Evolutionary conservation across 1,140 invertebrate species (phyloP).

Genomic region (Callitettix versicolor): DNA sequence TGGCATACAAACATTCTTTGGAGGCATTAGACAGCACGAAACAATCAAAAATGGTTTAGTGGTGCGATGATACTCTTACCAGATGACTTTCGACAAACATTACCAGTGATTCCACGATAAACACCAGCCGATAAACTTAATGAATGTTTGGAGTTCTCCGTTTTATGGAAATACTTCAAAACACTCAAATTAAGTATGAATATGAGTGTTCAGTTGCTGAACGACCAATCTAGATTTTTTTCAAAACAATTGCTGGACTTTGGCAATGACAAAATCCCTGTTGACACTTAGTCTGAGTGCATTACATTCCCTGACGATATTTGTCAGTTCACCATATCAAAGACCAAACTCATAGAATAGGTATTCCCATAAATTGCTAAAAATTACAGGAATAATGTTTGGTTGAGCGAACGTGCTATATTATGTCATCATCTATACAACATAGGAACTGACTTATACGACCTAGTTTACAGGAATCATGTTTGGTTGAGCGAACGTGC

Average conservation of each 20-base stretch:
- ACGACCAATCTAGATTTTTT: slow-evolving; percentile 25
- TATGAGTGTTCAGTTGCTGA: slow-evolving; percentile 29
- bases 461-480: slow-evolving; percentile 31
- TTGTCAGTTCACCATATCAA: slow-evolving; percentile 24
- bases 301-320: slow-evolving; percentile 21
- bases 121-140: slow-evolving; percentile 35
- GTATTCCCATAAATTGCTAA: slow-evolving; percentile 31
- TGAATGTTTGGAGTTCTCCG: slow-evolving; percentile 35
- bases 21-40: slow-evolving; percentile 28
- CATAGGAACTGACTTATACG: no score
- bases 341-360: slow-evolving; percentile 30
- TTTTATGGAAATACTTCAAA: slow-evolving; percentile 30
- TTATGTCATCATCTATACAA: no score
- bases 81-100: slow-evolving; percentile 28
- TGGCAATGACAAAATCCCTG: neutral
- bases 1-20: slow-evolving; percentile 28
- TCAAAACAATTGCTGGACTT: slow-evolving; percentile 25
- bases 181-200: slow-evolving; percentile 29
- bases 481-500: slow-evolving; percentile 31
- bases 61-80: slow-evolving; percentile 25
- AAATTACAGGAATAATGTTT: slow-evolving; percentile 32
- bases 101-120: slow-evolving; percentile 30
- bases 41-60: slow-evolving; percentile 26
- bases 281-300: neutral
- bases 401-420: slow-evolving; percentile 31